Base-by-base conservation (phyloP, 2,113 vertebrate species). In the Alouatta palliata region DNA sequence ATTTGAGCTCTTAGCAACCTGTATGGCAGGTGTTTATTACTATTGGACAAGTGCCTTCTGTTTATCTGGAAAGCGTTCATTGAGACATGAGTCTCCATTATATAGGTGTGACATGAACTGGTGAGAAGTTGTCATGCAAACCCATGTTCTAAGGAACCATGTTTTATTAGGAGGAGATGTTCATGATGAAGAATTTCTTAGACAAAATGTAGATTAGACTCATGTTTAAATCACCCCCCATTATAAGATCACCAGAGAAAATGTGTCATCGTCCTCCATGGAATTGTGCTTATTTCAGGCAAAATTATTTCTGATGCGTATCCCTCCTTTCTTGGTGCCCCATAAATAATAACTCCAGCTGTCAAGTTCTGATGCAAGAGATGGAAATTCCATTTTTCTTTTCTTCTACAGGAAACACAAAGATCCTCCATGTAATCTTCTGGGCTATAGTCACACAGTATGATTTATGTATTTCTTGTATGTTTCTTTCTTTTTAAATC, bases 401-500 rank as follows among this genome's bases (percentile, higher is more conserved):
- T 97, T 94, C 94, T 91, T 92, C 43, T 94, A n/a, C n/a, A 87
- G 92, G 80, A 97, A 95, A 86, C 77, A 83, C 43, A 52, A 97
- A 96, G 90, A 92, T 96, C 82, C 75, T 87, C 90, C 47, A 71
- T 95, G 92, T 73, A 96, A 93, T 95, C 97, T 97, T 95, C 85
- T 79, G 32, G 66, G 92, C 90, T 97, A 96, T 95, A 96, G 96
- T 97, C 95, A 96, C 89, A 83, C 6, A 30, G 56, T 47, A 91
- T 98, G 97, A 98, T 98, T 98, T 97, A 98, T 98, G 94, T 97
- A 97, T 97, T 98, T 97, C 96, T 96, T 96, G 43, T 94, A 90
- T 91, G 95, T 95, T 97, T 95, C 94, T 97, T 97, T 98, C 97
- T 97, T 96, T 96, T 97, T 97, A 97, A 98, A 96, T 96, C 92